Base-by-base conservation (phyloP, 2,888 invertebrate species). In the Coenonympha glycerion region DNA sequence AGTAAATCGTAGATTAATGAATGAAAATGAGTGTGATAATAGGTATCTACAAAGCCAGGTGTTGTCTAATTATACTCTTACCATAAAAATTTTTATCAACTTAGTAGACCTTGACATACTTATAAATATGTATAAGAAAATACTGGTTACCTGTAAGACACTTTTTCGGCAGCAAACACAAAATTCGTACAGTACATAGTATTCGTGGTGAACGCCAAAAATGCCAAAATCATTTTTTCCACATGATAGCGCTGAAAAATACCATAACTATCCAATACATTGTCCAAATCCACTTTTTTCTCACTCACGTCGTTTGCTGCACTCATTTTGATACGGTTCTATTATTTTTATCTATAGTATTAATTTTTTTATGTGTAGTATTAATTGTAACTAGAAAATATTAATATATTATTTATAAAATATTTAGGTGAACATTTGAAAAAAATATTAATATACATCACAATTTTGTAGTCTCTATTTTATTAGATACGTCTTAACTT, bases 141-240 rank as follows among this genome's bases (percentile, higher is more conserved):
- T n/a, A n/a, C n/a, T n/a, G n/a, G n/a, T 57, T 55, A 72, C 72
- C 66, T 69, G 54, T 70, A 73, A 3, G 44, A 45, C 3, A 68
- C 65, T 51, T 65, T 59, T 41, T 71, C 66, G 2, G 63, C 68
- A 3, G 63, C 65, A 49, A 75, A 73, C 4, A 73, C 56, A 28
- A 58, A 74, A 48, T 75, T 72, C 2, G 53, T 36, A 42, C 63
- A 59, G 48, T 66, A 68, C 22, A 68, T 46, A 1, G 57, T 39
- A 36, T 73, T 75, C 1, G 62, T 58, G 1, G 62, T 46, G 11
- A 66, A 65, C 0, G 64, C 68, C 2, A 74, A 18, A 6, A 64
- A 61, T 1, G 66, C 53, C 6, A 71, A 56, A 2, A 62, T 31
- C 11, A 66, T 53, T 15, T 62, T 50, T 46, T 60, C 22, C 4